Evolutionary conservation across 2,797 vertebrate species (phyloP), one percentile per base, ranked within the genome.

Genomic region (Sebastiscus tertius): DNA sequence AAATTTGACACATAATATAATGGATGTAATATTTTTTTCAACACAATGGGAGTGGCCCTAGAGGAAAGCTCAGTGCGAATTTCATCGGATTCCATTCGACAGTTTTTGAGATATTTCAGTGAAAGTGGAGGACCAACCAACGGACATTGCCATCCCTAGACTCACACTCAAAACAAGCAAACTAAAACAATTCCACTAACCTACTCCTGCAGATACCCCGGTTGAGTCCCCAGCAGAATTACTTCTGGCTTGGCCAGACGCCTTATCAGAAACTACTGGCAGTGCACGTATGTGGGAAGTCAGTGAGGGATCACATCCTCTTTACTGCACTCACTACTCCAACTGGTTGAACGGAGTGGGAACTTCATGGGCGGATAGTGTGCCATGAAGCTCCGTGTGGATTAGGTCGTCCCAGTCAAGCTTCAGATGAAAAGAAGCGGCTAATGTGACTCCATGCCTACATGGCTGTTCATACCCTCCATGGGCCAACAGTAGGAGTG

Each of bases 361-460:
- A 64, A 78, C 76, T 78, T 87, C 31, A 66, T 74, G 55, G 67
- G 22, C 4, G 14, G 76, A 66, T 71, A 34, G 16, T 65, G 74
- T 67, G 70, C 61, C 70, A 31, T 39, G 39, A 63, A 49, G 52
- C 61, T 78, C 36, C 18, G 24, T 55, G 70, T 77, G 82, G 79
- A 84, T 84, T 73, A 39, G 56, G 66, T 34, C 27, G 42, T 74
- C 61, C 63, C 66, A 68, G 69, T 70, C 75, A 73, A 72, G 72
- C 80, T 73, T 36, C 84, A 78, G n/a, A 70, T 63, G 58, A 52
- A 77, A 80, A 83, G 72, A 77, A 75, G 78, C 34, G 26, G 82
- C 73, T 61, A 75, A 82, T 66, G 64, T 55, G 42, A 84, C 62
- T 74, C 69, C 72, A 34, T 63, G 78, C 22, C 31, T 64, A n/a